Conservation (phyloP, 2,113 vertebrate species). For the Cichladusa arquata region DNA sequence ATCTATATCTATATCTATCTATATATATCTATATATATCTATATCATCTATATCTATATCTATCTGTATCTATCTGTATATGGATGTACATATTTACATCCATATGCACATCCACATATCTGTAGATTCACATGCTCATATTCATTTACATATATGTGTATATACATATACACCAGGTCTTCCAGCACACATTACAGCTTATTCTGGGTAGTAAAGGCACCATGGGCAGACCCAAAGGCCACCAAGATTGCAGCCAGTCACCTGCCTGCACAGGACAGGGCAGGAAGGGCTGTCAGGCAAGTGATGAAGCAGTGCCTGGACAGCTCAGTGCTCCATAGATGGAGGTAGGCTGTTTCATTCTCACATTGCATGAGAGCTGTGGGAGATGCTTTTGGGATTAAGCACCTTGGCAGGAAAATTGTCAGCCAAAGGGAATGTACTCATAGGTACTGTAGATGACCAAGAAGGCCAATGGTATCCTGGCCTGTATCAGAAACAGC, state of each 20-base stretch:
- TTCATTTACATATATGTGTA: not conserved
- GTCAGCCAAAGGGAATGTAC: not conserved
- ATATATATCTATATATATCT: too few species aligned
- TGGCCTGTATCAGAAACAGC: not conserved
- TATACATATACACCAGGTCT: not conserved
- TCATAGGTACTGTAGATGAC: not conserved
- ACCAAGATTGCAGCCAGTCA: not conserved
- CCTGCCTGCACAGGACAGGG: not conserved
- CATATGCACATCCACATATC: not conserved
- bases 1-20: too few species aligned
- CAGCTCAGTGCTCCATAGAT: not conserved
- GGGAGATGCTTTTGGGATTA: not conserved
- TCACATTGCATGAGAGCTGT: accelerated
- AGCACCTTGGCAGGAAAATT: not conserved
- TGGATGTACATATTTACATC: not conserved
- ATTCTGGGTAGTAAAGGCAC: not conserved
- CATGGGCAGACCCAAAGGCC: not conserved
- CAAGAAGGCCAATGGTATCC: not conserved
- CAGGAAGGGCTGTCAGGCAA: not conserved
- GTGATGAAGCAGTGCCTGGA: not conserved
- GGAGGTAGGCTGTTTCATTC: not conserved
- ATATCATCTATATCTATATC: too few species aligned
- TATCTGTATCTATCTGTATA: not conserved
- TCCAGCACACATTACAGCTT: not conserved
- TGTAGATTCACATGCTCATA: not conserved